Conservation (phyloP, 2,888 invertebrate genomes). For the Tillus elongatus region DNA sequence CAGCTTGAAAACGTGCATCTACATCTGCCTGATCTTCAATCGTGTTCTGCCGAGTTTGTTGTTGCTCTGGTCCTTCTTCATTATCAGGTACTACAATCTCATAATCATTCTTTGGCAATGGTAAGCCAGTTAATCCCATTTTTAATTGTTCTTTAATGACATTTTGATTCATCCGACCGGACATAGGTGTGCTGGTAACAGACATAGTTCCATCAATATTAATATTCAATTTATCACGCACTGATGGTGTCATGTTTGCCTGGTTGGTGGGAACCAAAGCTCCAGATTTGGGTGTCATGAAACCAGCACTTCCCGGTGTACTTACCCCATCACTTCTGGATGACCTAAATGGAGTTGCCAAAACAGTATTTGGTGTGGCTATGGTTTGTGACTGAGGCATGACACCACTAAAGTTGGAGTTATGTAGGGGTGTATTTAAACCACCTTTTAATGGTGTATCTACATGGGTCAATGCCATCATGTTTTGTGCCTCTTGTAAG, state of each 20-base stretch:
- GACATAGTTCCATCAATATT: slow-evolving; percentile 78
- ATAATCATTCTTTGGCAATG: slow-evolving; percentile 92
- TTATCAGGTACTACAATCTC: slow-evolving; percentile 95
- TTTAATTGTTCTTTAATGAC: slow-evolving; percentile 65
- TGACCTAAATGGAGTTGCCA: slow-evolving; percentile 77
- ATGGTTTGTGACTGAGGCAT: slow-evolving; percentile 62
- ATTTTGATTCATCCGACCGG: slow-evolving; percentile 58
- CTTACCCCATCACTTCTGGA: slow-evolving; percentile 41
- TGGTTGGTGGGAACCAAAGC: slow-evolving; percentile 1
- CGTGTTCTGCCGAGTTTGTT: slow-evolving; percentile 20
- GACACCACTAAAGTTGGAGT: slow-evolving; percentile 79
- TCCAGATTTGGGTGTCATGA: slow-evolving; percentile 46
- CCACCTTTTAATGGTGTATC: slow-evolving; percentile 97
- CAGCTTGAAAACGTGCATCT: slow-evolving; percentile 60
- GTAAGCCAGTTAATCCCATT: slow-evolving; percentile 70
- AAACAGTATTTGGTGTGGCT: slow-evolving; percentile 84
- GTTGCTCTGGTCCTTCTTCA: slow-evolving; percentile 44
- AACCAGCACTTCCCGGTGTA: slow-evolving; percentile 53
- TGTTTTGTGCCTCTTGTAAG: slow-evolving; percentile 93
- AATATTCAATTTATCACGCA: slow-evolving; percentile 90
- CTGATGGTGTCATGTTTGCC: slow-evolving; percentile 51
- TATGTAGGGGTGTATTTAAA: slow-evolving; percentile 83
- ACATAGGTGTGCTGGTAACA: slow-evolving; percentile 60
- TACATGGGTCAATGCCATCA: slow-evolving; percentile 95
- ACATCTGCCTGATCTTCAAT: slow-evolving; percentile 83